Percentiles rank a stretch among this genome's conserved stretches.
phyloP scores from a whole-genome alignment of 2,888 invertebrate genomes.

The Microchrysa polita region DNA sequence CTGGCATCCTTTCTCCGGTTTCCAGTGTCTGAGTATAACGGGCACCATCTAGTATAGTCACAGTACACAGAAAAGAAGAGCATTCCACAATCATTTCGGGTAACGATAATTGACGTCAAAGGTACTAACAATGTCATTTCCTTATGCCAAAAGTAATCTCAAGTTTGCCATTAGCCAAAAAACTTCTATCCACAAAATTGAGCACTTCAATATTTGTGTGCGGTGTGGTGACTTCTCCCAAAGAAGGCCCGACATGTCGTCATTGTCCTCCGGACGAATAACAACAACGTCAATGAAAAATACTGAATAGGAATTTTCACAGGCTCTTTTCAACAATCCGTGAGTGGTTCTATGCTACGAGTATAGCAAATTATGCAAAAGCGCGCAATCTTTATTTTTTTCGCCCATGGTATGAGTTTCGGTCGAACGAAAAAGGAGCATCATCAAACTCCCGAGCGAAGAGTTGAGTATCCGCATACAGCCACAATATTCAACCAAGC shows the following conservation, averaged over 20 bases:
- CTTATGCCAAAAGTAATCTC: constrained; percentile 29
- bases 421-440: background rate
- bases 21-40: too few species aligned
- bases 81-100: constrained; percentile 28
- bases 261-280: too few species aligned
- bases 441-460: background rate
- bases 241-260: background rate
- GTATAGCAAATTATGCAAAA: constrained; percentile 39
- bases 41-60: too few species aligned
- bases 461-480: background rate
- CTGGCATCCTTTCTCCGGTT: too few species aligned
- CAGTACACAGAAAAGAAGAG: too few species aligned
- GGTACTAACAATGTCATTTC: constrained; percentile 35
- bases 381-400: constrained; percentile 14
- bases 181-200: constrained; percentile 28
- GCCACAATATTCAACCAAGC: background rate
- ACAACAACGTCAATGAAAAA: too few species aligned
- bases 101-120: constrained; percentile 39
- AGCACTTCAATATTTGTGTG: constrained; percentile 24
- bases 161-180: constrained; percentile 39
- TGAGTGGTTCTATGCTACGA: background rate
- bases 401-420: background rate
- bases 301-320: background rate
- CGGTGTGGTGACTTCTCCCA: background rate
- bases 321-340: background rate